Percentiles rank a stretch among this genome's conserved stretches.
phyloP scores from a whole-genome alignment of 2,888 invertebrate genomes.

The Tenodera sinensis region DNA sequence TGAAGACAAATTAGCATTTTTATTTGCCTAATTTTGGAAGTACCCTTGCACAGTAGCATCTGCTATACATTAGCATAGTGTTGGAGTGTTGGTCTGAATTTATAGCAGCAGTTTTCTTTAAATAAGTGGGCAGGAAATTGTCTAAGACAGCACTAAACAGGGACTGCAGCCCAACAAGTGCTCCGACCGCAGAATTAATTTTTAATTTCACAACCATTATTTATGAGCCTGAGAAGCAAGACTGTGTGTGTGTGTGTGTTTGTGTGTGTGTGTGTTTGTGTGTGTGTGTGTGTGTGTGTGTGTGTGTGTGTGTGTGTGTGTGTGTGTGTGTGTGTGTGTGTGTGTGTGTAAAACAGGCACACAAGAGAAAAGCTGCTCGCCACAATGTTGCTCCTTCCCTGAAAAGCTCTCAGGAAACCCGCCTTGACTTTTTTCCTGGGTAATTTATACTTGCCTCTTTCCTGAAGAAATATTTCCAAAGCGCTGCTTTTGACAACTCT shows the following conservation, averaged over 20 bases:
- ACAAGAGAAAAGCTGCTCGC: background rate
- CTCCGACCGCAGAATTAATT: background rate
- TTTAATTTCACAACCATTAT: background rate
- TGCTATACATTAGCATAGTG: no score
- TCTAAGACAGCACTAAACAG: background rate
- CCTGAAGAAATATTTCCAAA: background rate
- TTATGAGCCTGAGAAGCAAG: background rate
- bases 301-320: background rate
- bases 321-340: background rate
- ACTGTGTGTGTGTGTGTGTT: background rate
- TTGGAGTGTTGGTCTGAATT: no score
- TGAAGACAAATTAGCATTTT: no score
- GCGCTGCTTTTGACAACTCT: background rate
- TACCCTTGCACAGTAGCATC: no score
- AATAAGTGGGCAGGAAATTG: background rate
- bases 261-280: background rate
- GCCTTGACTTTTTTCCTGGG: background rate
- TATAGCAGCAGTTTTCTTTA: background rate
- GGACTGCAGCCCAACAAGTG: background rate
- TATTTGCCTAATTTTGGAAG: no score
- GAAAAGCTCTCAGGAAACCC: background rate
- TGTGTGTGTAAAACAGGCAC: background rate
- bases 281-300: background rate
- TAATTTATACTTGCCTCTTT: background rate
- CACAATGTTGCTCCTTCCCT: background rate